These are phyloP conservation scores for Microctonus brassicae DNA, from an alignment of 2,888 invertebrate genomes.

Conservation along the genomic window DNA sequence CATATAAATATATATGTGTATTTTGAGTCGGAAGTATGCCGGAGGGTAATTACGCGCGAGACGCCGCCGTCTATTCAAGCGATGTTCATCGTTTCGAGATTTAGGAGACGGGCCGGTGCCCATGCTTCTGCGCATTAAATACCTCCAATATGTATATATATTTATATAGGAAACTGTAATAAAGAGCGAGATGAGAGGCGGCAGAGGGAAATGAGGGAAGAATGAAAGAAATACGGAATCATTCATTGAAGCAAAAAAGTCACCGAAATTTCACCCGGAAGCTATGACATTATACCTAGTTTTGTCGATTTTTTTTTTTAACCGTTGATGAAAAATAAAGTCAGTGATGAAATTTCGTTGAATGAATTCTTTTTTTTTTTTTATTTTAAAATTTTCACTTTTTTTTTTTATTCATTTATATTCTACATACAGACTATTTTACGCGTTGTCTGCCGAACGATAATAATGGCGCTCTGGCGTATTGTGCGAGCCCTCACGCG, in stretches of 20 bases:
- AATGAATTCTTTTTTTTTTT: not conserved
- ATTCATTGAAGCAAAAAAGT: conserved; percentile 21
- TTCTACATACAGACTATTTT: not conserved
- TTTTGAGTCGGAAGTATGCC: conserved; percentile 61
- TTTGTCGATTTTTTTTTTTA: not conserved
- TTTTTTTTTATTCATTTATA: not conserved
- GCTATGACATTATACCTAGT: not conserved
- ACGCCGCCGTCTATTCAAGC: conserved; percentile 45
- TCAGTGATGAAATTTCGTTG: conserved; percentile 1
- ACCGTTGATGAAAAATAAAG: conserved; percentile 7
- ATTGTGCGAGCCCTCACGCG: conserved; percentile 18
- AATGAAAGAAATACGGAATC: conserved; percentile 5
- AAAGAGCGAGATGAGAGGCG: not conserved
- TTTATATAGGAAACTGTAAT: not conserved
- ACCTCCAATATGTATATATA: not conserved
- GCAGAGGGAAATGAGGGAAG: not conserved
- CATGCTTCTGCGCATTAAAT: conserved; percentile 14
- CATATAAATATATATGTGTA: conserved; percentile 18
- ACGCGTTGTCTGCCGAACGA: not conserved
- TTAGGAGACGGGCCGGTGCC: conserved; percentile 41
- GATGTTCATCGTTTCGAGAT: conserved; percentile 42
- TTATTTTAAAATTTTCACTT: not conserved
- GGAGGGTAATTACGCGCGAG: conserved; percentile 63
- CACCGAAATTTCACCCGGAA: conserved; percentile 13
- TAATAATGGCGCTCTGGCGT: not conserved